These are phyloP conservation scores for Lordiphosa fenestrarum DNA, from an alignment of 2,888 invertebrate species.

Conservation along the genomic window DNA sequence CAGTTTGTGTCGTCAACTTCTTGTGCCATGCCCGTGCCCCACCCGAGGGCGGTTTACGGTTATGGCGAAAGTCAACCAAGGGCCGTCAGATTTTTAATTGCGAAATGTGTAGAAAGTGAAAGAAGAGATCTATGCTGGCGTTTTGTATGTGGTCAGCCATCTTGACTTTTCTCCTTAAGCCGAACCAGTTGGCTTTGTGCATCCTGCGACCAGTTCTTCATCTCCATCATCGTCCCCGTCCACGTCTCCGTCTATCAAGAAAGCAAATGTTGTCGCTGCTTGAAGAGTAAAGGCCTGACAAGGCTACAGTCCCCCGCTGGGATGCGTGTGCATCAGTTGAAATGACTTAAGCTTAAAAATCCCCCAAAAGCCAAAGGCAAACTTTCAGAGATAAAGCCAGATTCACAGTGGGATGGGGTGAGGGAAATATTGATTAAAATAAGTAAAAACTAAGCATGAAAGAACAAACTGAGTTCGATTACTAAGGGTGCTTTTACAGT, in stretches of 20 bases:
- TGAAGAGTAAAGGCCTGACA: constrained; percentile 18
- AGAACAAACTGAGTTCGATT: no score
- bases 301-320: constrained; percentile 13
- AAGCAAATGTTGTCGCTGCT: constrained; percentile 2
- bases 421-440: no score
- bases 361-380: background rate
- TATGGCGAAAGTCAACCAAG: constrained; percentile 39
- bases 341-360: background rate
- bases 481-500: no score
- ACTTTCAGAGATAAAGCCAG: background rate
- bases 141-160: background rate
- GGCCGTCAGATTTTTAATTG: constrained; percentile 37
- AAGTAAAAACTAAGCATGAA: no score
- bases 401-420: no score
- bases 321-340: constrained; percentile 1
- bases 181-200: background rate
- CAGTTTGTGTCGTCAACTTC: constrained; percentile 7
- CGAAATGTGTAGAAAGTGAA: constrained; percentile 63
- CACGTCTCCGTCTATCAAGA: background rate
- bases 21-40: background rate
- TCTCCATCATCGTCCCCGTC: background rate
- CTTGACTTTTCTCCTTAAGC: background rate
- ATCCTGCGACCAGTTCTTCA: constrained; percentile 8
- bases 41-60: background rate
- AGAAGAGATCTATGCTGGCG: constrained; percentile 22